A percentile compares a stretch with the other conserved stretches of the same genome.
phyloP scores from a whole-genome alignment of 2,888 invertebrate genomes.

The Helicoverpa assulta region DNA sequence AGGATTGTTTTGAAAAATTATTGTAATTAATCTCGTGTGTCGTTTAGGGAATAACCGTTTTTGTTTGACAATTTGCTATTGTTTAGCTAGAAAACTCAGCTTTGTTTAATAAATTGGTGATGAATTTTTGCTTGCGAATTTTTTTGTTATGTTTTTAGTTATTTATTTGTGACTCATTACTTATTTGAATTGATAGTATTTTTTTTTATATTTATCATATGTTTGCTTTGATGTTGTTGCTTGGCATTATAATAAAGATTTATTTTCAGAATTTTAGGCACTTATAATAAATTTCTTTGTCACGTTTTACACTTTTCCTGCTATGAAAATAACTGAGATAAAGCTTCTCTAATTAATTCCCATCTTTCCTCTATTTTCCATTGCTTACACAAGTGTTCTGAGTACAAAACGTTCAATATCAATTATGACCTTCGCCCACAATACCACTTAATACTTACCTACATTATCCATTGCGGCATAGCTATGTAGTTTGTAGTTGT shows the following conservation, averaged over 20 bases:
- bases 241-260: too few species aligned
- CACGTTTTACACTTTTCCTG: too few species aligned
- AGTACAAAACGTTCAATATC: neutral
- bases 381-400: neutral
- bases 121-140: neutral
- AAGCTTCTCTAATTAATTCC: neutral
- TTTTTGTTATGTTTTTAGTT: too few species aligned
- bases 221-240: too few species aligned
- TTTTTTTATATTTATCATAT: too few species aligned
- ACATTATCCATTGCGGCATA: neutral
- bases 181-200: too few species aligned
- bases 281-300: too few species aligned
- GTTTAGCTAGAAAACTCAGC: neutral
- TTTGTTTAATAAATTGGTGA: neutral
- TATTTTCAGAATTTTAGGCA: too few species aligned
- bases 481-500: too few species aligned
- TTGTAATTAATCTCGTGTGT: conserved; percentile 19
- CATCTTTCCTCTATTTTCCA: neutral
- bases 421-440: too few species aligned
- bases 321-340: too few species aligned
- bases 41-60: conserved; percentile 2
- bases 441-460: neutral
- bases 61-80: neutral
- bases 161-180: too few species aligned
- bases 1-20: conserved; percentile 18